Evolutionary conservation across 2,797 vertebrate species (phyloP), one percentile per base, ranked within the genome.

Genomic region (Micrastur ruficollis): DNA sequence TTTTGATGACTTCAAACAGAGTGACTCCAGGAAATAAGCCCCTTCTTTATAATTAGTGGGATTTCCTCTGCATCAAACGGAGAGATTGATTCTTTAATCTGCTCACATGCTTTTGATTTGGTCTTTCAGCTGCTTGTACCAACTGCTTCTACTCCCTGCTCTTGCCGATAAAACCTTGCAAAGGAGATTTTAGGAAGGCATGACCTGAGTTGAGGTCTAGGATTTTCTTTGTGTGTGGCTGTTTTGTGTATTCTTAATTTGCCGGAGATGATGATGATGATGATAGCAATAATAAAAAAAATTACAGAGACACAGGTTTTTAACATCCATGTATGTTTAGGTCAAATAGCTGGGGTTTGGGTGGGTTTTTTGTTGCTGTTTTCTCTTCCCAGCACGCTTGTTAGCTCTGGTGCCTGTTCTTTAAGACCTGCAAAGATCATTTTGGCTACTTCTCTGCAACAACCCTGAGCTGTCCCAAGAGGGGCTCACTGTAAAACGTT

Each of bases 41-140:
- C 94, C 90, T 97, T 97, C 95, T 94, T 95, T 83, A 88, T 94
- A 96, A 96, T 96, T 90, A 90, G 84, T 32, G 71, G 94, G 96
- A 97, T 97, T 97, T 97, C 91, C 94, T 94, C 95, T 50, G 92
- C 95, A 88, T 97, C 95, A 93, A 95, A 96, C 82, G 95, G 93
- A 52, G 95, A 90, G 96, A 82, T 96, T 95, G 89, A 94, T 97
- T 98, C 98, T 98, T 98, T 99, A 98, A 96, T 97, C 90, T 97
- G 87, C 97, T 99, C 99, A 99, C 99, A 99, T 99, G 99, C 98
- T 98, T 98, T 98, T 96, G 98, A 98, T 99, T 99, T 98, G 98
- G 97, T 97, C 78, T 94, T 81, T 96, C 93, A 81, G 90, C 96
- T 83, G 62, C 95, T 94, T 81, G 97, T 97, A 98, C 98, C 98